Conservation (phyloP, 2,888 invertebrate genomes). For the Pachliopta kotzebuea region DNA sequence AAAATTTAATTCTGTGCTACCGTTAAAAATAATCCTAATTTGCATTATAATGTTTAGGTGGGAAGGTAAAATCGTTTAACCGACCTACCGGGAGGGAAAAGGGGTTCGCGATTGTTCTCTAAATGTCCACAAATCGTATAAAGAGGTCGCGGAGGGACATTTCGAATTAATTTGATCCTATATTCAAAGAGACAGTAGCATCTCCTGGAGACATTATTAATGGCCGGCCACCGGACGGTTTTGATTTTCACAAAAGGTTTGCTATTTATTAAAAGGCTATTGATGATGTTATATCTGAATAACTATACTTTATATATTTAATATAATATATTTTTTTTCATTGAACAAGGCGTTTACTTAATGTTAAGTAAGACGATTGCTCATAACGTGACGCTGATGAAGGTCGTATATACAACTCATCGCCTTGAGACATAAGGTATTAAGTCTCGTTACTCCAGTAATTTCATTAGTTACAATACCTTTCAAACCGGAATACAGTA, state of each 20-base stretch:
- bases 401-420: too few relatives aligned
- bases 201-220: conserved; percentile 22
- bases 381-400: too few relatives aligned
- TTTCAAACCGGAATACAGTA: background rate
- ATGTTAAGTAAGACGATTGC: too few relatives aligned
- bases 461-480: too few relatives aligned
- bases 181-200: conserved; percentile 43
- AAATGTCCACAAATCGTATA: conserved; percentile 22
- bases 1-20: background rate
- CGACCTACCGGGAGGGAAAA: conserved; percentile 2
- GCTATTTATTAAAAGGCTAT: conserved; percentile 16
- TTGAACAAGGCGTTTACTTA: too few relatives aligned
- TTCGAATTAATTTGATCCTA: conserved; percentile 22
- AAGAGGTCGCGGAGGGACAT: conserved; percentile 22
- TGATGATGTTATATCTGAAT: background rate
- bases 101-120: conserved; percentile 14
- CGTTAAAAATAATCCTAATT: conserved; percentile 12
- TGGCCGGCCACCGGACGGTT: conserved; percentile 12
- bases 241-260: conserved; percentile 12
- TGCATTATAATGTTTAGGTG: conserved; percentile 15
- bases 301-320: background rate
- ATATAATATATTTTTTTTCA: too few relatives aligned
- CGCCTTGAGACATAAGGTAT: too few relatives aligned
- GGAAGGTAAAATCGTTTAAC: conserved; percentile 11
- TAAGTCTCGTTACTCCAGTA: too few relatives aligned